Percentiles rank a stretch among this genome's conserved stretches.
Conservation (phyloP, 1,140 invertebrate genomes). For the Reticulitermes speratus region DNA sequence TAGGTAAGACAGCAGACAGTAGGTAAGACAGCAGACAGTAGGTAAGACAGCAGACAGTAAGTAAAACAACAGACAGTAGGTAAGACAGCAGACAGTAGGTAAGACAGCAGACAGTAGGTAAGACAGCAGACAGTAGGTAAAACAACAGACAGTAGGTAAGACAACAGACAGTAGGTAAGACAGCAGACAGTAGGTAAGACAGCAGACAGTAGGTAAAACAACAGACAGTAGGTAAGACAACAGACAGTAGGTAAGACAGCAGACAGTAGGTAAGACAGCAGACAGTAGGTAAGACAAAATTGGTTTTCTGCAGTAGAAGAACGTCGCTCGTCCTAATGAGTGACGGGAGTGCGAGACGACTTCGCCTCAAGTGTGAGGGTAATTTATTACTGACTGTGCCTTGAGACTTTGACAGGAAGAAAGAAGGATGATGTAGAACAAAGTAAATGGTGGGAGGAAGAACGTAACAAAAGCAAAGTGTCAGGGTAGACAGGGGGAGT, state of each 20-base stretch:
- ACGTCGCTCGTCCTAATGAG: neutral
- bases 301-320: neutral
- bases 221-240: neutral
- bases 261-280: neutral
- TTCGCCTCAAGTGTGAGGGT: neutral
- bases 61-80: no score
- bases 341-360: neutral
- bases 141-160: no score
- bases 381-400: neutral
- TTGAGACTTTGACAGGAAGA: conserved; percentile 13
- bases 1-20: neutral
- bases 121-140: no score
- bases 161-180: neutral
- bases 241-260: neutral
- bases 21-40: neutral
- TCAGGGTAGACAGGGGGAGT: neutral
- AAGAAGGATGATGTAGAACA: conserved; percentile 18
- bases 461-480: conserved; percentile 11
- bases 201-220: no score
- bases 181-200: neutral
- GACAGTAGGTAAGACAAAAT: neutral
- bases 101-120: neutral
- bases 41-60: no score
- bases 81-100: neutral
- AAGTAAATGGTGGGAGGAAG: conserved; percentile 14